These are phyloP conservation scores for Machaerirhynchus nigripectus DNA, from an alignment of 2,113 vertebrate species.

Conservation along the genomic window DNA sequence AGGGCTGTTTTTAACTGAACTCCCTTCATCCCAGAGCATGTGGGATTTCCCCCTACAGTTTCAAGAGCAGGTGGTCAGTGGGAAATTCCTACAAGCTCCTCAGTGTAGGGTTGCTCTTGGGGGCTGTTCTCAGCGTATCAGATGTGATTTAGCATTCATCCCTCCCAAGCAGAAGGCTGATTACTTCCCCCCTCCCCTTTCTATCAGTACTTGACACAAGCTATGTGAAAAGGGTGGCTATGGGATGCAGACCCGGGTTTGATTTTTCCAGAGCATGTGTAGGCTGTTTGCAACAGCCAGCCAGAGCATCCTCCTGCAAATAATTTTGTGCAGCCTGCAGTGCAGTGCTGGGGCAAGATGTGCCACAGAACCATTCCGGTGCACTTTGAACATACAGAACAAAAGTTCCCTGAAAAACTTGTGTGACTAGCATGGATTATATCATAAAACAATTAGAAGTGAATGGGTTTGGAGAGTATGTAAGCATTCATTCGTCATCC, in stretches of 20 bases:
- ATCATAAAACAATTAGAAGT: conserved; percentile 17
- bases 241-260: neutral
- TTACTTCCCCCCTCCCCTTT: neutral
- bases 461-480: neutral
- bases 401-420: neutral
- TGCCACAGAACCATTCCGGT: neutral
- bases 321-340: neutral
- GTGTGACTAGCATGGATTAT: neutral
- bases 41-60: conserved; percentile 67
- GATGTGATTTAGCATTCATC: neutral
- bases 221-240: neutral
- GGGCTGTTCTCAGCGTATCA: neutral
- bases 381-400: neutral
- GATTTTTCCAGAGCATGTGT: neutral
- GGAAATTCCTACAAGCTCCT: conserved; percentile 68
- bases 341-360: neutral
- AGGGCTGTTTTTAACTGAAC: conserved; percentile 59
- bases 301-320: neutral
- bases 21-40: conserved; percentile 34
- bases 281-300: neutral
- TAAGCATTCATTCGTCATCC: neutral
- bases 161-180: neutral
- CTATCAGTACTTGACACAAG: neutral
- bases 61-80: conserved; percentile 66
- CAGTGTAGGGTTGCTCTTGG: neutral